Base-by-base conservation (phyloP, 2,113 vertebrate genomes). In the Ranitomeya imitator region DNA sequence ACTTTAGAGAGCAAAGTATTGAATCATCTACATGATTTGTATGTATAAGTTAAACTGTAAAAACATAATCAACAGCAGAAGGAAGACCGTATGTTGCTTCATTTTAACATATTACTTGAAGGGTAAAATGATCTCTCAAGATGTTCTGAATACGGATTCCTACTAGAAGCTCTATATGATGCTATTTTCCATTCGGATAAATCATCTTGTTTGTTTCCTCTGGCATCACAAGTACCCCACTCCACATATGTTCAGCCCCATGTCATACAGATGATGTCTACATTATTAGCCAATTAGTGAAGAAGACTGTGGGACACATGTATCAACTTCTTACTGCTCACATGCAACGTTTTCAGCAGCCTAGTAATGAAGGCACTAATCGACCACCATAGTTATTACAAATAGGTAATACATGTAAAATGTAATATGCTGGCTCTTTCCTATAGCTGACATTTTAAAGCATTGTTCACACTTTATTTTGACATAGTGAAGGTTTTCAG, bases 11-110 rank as follows among this genome's bases (percentile, higher is more conserved):
- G 60, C 61, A 65, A 45, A 8, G 45, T 63, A 67, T 65, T 67
- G 45, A 63, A 83, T 83, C 18, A 52, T 82, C 60, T 83, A 31
- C 26, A 52, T 83, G 60, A 83, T 83, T 83, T 67, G 19, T 67
- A 83, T 83, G 81, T 83, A 83, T 52, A 83, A 65, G 23, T 81
- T 81, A 81, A 61, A 61, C 60, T 67, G 61, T 83, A 67, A 79
- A 59, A 83, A 83, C 61, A 83, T 82, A 51, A 69, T 67, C 81
- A 67, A 18, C 59, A 11, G 69, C 81, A 83, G 61, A 83, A 83
- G 81, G 81, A 21, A 69, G 45, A 23, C 81, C 81, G 45, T 83
- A 83, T 69, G 61, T 63, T 83, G 37, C 61, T 23, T 45, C 45
- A 83, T 83, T 21, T 83, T 67, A 23, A 54, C 60, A 83, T 83